Evolutionary conservation across 2,113 vertebrate genomes (phyloP), one percentile per base, ranked within the genome.

Genomic region (Cnemophilus loriae): DNA sequence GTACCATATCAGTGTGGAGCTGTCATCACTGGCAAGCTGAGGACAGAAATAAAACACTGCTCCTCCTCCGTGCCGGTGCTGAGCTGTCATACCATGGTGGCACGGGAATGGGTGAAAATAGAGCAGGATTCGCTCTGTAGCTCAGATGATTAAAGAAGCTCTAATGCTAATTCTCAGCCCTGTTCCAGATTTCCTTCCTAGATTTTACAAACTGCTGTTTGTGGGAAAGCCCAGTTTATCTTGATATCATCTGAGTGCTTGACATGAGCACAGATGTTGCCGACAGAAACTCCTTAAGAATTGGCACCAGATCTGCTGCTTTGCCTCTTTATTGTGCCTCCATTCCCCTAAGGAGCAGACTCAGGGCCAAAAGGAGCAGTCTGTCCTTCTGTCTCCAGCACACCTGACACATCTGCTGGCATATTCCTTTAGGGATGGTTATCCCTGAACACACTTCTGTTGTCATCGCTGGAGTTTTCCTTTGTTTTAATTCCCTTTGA

Each of bases 261-360:
- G 67, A 95, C 89, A 37, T 67, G 78, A 97, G 89, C 75, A 9
- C 95, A 95, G 87, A 96, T 96, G 93, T 74, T 92, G 94, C 70
- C 7, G 50, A 91, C 95, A 96, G 90, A 64, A 82, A 94, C 60
- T 95, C 84, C 71, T 75, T 7, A 55, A 77, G 89, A 93, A 68
- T 71, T 96, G 91, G 89, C 89, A 74, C 77, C 61, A 59, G 78
- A 79, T 81, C 81, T 84, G 44, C 84, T 85, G 63, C 81, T 95
- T 63, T 68, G 59, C 60, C 60, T 96, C 55, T 44, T 81, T 28
- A 18, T 33, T 89, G 78, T 15, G 33, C 39, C 88, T 84, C 60
- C 22, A 1, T 37, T 49, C 60, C 82, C 74, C 41, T 23, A 6
- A 78, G 0, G 56, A 93, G 42, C 83, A 71, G 86, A 19, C 35